Conservation (phyloP, 2,797 vertebrate genomes). For the Loris lydekkerianus region DNA sequence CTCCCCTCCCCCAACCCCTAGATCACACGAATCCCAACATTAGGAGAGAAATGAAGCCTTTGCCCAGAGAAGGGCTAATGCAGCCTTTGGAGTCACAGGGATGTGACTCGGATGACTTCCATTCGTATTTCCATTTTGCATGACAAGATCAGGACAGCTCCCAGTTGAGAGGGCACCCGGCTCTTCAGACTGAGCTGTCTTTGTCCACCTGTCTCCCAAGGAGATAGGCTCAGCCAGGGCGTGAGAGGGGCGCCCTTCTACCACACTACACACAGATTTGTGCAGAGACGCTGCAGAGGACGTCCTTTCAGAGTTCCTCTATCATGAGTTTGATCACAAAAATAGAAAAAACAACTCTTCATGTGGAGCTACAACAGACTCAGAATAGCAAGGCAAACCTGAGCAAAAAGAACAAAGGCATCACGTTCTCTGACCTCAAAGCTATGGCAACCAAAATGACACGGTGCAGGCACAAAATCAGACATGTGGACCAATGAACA, state of each 20-base stretch:
- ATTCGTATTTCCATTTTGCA: background rate
- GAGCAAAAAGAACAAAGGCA: background rate
- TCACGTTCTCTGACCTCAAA: background rate
- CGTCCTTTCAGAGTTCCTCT: background rate
- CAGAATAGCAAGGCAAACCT: background rate
- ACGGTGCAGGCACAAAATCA: background rate
- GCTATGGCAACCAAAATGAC: background rate
- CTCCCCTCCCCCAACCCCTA: too few relatives aligned
- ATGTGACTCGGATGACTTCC: background rate
- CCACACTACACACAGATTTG: background rate
- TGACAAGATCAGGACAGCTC: background rate
- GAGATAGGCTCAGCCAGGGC: background rate
- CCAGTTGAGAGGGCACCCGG: rapidly evolving
- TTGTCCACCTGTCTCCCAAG: background rate
- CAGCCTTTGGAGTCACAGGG: background rate
- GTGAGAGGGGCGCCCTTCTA: background rate
- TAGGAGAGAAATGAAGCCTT: background rate
- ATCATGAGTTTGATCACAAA: background rate
- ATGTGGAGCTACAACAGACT: background rate
- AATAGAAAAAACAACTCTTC: background rate
- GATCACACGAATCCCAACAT: background rate
- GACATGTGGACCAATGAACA: background rate
- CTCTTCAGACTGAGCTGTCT: background rate
- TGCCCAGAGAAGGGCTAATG: background rate
- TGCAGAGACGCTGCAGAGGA: background rate